A percentile compares a stretch with the other conserved stretches of the same genome.
Conservation (phyloP, 2,888 invertebrate genomes). For the Eristalis arbustorum region DNA sequence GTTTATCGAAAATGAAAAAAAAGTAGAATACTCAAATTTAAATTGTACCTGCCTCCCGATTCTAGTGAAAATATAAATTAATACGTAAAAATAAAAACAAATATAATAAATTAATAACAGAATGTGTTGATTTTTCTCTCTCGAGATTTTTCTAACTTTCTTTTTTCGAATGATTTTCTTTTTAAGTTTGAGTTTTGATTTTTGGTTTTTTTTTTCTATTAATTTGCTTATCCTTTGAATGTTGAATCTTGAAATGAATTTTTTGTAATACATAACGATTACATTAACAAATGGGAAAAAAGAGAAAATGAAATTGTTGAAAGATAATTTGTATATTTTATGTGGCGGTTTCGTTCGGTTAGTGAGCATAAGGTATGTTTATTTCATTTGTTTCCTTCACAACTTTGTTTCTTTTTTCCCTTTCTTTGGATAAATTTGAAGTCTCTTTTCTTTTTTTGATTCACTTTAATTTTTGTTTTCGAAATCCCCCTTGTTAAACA, state of each 20-base stretch:
- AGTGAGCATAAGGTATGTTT: conserved; percentile 81
- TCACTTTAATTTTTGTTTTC: conserved; percentile 49
- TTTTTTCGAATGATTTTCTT: conserved; percentile 36
- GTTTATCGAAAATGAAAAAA: conserved; percentile 38
- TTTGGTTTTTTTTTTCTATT: background rate
- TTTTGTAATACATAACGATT: conserved; percentile 35
- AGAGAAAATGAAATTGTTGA: conserved; percentile 44
- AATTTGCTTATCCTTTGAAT: conserved; percentile 11
- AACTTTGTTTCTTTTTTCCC: conserved; percentile 44
- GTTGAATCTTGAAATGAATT: conserved; percentile 43
- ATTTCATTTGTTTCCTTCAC: conserved; percentile 69
- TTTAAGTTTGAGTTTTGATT: conserved; percentile 2
- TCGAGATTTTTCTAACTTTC: background rate
- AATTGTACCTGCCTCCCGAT: conserved; percentile 69
- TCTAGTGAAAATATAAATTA: conserved; percentile 42
- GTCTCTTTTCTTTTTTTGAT: conserved; percentile 61
- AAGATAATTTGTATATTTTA: conserved; percentile 23
- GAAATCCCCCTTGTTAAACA: conserved; percentile 3
- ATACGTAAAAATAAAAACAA: conserved; percentile 53
- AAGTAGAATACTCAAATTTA: conserved; percentile 56
- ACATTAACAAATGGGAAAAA: conserved; percentile 17
- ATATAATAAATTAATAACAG: conserved; percentile 50
- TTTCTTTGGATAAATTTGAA: conserved; percentile 14
- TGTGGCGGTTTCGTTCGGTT: conserved; percentile 74
- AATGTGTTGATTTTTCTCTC: conserved; percentile 53